phyloP scores from a whole-genome alignment of 1,140 invertebrate species.

The Apolygus lucorum region DNA sequence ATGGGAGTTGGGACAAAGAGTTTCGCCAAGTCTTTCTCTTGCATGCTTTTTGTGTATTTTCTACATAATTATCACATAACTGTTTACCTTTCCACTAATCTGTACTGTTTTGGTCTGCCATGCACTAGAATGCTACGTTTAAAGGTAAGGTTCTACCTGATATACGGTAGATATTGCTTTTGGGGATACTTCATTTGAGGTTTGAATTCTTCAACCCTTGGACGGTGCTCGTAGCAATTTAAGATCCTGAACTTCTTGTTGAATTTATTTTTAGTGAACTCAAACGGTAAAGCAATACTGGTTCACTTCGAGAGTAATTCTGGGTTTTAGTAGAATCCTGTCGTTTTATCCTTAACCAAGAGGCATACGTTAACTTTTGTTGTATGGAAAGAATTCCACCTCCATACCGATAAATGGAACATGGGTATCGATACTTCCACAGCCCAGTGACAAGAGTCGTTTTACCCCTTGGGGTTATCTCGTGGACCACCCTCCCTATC shows the following conservation, averaged over 20 bases:
- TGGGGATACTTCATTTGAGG: background rate
- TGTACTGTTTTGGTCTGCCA: background rate
- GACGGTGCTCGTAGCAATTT: too few relatives aligned
- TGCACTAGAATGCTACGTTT: background rate
- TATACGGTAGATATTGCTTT: background rate
- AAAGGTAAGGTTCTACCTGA: background rate
- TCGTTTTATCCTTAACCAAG: too few relatives aligned
- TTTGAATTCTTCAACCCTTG: background rate
- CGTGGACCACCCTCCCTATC: too few relatives aligned
- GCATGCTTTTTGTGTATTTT: background rate
- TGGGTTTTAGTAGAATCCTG: background rate
- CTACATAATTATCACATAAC: background rate
- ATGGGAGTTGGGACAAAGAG: background rate
- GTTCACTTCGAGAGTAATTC: background rate
- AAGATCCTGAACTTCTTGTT: too few relatives aligned
- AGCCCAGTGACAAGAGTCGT: too few relatives aligned
- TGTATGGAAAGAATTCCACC: too few relatives aligned
- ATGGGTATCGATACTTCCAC: too few relatives aligned
- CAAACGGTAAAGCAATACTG: background rate
- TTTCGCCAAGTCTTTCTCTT: background rate
- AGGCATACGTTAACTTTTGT: too few relatives aligned
- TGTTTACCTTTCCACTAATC: background rate
- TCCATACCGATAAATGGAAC: too few relatives aligned
- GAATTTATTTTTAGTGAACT: too few relatives aligned
- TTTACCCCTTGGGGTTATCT: too few relatives aligned